These are phyloP conservation scores for Tipula helvola DNA, from an alignment of 2,888 invertebrate genomes.

Conservation along the genomic window DNA sequence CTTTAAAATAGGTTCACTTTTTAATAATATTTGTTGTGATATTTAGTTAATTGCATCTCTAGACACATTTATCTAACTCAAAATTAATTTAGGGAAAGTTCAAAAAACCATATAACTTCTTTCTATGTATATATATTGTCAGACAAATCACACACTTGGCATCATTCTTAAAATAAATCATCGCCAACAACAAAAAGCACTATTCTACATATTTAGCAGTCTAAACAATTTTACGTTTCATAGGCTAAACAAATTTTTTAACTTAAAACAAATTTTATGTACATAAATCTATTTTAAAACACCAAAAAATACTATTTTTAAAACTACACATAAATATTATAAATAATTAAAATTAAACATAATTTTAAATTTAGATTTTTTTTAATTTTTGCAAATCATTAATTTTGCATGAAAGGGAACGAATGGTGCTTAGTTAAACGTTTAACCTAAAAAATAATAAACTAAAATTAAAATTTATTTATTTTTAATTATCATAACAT, in stretches of 20 bases:
- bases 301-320: background rate
- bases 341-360: background rate
- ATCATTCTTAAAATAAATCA: background rate
- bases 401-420: background rate
- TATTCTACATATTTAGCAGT: background rate
- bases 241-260: background rate
- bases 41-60: background rate
- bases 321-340: background rate
- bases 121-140: background rate
- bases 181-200: background rate
- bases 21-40: background rate
- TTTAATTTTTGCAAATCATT: background rate
- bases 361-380: background rate
- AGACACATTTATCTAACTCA: background rate
- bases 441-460: background rate
- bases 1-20: background rate
- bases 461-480: background rate
- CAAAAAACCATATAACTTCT: background rate
- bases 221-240: background rate
- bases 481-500: background rate
- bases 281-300: background rate
- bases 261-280: background rate
- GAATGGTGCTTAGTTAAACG: background rate
- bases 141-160: background rate
- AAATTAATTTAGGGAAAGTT: background rate